Conservation (phyloP, 2,797 vertebrate genomes). For the Apogon talboti region DNA sequence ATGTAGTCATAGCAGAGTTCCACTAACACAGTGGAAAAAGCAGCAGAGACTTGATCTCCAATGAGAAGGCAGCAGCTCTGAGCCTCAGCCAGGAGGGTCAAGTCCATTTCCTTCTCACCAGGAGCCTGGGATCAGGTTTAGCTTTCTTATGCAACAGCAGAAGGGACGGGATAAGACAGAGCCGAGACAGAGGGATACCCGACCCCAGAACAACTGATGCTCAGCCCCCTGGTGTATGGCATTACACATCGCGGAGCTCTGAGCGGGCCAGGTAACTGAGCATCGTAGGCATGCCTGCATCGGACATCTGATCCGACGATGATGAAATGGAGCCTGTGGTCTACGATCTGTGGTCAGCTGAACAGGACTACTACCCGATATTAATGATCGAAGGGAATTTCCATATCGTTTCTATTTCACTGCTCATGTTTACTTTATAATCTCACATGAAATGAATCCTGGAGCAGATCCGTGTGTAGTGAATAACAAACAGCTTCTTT, state of each 20-base stretch:
- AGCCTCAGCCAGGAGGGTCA: conserved; percentile 45
- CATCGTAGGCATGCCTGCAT: conserved; percentile 14
- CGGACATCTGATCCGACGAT: conserved; percentile 55
- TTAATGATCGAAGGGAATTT: conserved; percentile 9
- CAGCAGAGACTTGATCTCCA: conserved; percentile 22
- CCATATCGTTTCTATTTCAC: neutral
- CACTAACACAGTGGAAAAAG: conserved; percentile 24
- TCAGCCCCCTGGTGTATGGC: conserved; percentile 27
- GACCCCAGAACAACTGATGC: conserved; percentile 36
- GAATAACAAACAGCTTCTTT: no score
- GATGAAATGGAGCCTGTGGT: conserved; percentile 44
- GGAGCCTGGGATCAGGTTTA: conserved; percentile 60
- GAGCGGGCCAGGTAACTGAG: conserved; percentile 63
- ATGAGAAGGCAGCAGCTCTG: conserved; percentile 24
- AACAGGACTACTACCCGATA: conserved; percentile 6
- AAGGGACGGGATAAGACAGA: conserved; percentile 43
- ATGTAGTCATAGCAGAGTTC: conserved; percentile 11
- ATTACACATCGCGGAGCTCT: conserved; percentile 51
- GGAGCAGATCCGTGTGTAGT: no score
- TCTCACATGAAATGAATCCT: no score
- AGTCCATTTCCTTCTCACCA: conserved; percentile 58
- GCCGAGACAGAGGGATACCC: conserved; percentile 52
- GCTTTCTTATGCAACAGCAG: conserved; percentile 62
- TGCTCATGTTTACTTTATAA: neutral
- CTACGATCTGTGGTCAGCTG: conserved; percentile 16